Base-by-base conservation (phyloP, 2,113 vertebrate genomes). In the Oophaga pumilio region DNA sequence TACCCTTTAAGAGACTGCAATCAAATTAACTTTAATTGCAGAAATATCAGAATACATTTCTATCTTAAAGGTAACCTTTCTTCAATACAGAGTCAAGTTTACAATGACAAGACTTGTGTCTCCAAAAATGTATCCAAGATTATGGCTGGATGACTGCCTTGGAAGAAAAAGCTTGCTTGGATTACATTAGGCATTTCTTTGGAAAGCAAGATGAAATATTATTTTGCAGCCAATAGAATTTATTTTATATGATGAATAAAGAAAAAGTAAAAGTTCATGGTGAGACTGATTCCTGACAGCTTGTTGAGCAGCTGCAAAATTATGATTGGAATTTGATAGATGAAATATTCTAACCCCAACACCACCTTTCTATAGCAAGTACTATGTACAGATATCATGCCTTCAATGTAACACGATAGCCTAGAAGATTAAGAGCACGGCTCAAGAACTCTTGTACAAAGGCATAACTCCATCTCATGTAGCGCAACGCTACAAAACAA, bases 151-250 rank as follows among this genome's bases (percentile, higher is more conserved):
- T 85, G 86, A 24, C 9, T 62, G 84, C 73, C 57, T 17, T 82
- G 80, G 62, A 82, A 68, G 60, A 26, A 43, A 64, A 82, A 20
- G 43, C 90, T 90, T 90, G 79, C 13, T 89, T 84, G 81, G 81
- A 91, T 91, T 89, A 3, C 82, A 11, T 78, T 88, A 90, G 89
- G 87, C 90, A 92, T 90, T 87, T 73, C 87, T 87, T 88, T 74
- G 83, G 89, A 89, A n/a, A 18, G 24, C 87, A 77, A 14, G 66
- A n/a, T 89, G 85, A 84, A 87, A 92, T 76, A 73, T 62, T 90
- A 80, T 90, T 90, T 91, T 90, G 91, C 52, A 91, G 89, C 78
- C 79, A 90, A 76, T 3, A 84, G 82, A 91, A 90, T 90, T 43
- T 89, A 92, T 90, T 91, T 91, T 15, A 52, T 76, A 78, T 78